These are phyloP conservation scores for Chrysemys picta DNA, from an alignment of 2,113 vertebrate species.

Conservation along the genomic window DNA sequence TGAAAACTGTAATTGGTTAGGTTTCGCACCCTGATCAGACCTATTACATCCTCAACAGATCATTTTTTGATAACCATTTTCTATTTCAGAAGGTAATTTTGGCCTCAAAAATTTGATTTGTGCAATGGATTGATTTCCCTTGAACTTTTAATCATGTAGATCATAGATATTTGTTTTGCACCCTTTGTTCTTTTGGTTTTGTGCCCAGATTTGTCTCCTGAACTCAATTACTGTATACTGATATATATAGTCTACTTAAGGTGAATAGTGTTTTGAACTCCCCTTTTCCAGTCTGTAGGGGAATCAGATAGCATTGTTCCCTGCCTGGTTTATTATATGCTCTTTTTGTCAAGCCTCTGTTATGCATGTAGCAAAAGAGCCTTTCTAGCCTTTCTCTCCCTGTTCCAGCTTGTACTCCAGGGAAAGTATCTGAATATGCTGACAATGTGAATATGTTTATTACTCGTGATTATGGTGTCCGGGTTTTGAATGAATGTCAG, in stretches of 20 bases:
- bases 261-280: neutral
- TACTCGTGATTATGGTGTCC: no score
- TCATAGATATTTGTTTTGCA: neutral
- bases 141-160: neutral
- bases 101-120: neutral
- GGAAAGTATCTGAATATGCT: neutral
- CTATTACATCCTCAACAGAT: neutral
- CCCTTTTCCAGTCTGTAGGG: neutral
- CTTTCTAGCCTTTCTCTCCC: neutral
- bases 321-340: neutral
- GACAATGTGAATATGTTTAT: neutral
- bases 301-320: neutral
- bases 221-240: neutral
- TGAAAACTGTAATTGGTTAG: neutral
- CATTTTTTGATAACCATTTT: neutral
- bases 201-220: neutral
- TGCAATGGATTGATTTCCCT: neutral
- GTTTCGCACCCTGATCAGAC: neutral
- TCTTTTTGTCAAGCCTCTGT: neutral
- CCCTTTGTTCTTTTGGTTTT: neutral
- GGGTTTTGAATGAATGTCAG: no score
- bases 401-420: neutral
- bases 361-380: neutral
- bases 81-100: neutral
- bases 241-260: neutral